These are phyloP conservation scores for Chironex yamaguchii DNA, from an alignment of 30 jellyfish, hydroid and myxozoan genomes.

Conservation along the genomic window DNA sequence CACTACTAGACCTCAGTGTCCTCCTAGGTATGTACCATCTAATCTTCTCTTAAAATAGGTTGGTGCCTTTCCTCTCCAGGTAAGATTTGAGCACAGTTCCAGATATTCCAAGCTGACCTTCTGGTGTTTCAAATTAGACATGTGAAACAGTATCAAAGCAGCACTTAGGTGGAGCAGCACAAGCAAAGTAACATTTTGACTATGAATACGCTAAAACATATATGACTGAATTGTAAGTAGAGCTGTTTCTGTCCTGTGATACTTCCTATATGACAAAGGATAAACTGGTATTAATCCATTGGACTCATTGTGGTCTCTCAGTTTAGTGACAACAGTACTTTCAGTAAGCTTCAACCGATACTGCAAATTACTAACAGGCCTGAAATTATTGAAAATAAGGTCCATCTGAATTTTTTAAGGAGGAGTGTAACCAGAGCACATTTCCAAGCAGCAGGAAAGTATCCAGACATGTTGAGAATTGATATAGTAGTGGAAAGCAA, in stretches of 20 bases:
- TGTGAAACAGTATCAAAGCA: slow-evolving; percentile 49
- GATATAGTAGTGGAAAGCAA: slow-evolving; percentile 36
- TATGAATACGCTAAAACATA: slow-evolving; percentile 30
- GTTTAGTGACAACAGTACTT: slow-evolving; percentile 19
- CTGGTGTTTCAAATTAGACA: background rate
- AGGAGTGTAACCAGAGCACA: slow-evolving; percentile 42
- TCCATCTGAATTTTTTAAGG: slow-evolving; percentile 43
- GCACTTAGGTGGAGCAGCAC: slow-evolving; percentile 44
- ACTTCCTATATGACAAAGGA: slow-evolving; percentile 31
- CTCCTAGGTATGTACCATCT: slow-evolving; percentile 23
- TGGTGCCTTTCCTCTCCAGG: slow-evolving; percentile 49
- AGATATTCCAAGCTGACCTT: slow-evolving; percentile 15
- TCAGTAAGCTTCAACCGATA: slow-evolving; percentile 37
- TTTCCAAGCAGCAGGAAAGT: slow-evolving; percentile 60
- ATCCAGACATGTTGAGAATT: background rate
- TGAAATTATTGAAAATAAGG: slow-evolving; percentile 27
- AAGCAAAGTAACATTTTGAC: slow-evolving; percentile 35
- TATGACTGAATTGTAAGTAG: slow-evolving; percentile 21
- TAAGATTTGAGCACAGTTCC: too few species aligned
- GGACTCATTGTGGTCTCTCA: slow-evolving; percentile 19
- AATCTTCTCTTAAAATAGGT: slow-evolving; percentile 24
- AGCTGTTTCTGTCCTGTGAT: slow-evolving; percentile 71
- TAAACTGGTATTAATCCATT: slow-evolving; percentile 30
- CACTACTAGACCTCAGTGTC: slow-evolving; percentile 44
- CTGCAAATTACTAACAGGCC: slow-evolving; percentile 54